Base-by-base conservation (phyloP, 2,888 invertebrate genomes). In the Dorcus hopei region DNA sequence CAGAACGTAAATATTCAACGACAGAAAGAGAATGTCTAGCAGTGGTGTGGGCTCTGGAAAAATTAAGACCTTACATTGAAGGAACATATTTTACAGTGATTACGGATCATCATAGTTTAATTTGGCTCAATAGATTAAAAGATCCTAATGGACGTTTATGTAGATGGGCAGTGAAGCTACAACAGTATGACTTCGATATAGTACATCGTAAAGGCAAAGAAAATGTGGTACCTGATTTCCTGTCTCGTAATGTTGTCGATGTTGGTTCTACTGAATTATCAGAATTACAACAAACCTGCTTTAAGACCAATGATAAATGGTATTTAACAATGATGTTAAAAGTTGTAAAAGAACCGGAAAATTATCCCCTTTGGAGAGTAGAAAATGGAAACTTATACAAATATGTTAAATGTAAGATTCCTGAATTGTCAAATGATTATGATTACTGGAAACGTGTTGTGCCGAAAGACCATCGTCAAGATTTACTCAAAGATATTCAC, bases 191-290 rank as follows among this genome's bases (percentile, higher is more conserved):
- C 38, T 63, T 64, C 40, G 58, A 43, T 1, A 58, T 63, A 9
- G 54, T 57, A 1, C 65, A 65, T 41, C 59, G 65, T 1, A 64
- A 62, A 42, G 65, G 61, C 0, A 62, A 62, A 41, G 61, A 64
- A 2, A 62, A 64, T 49, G 47, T 67, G 0, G 62, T 66, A 41
- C 63, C 65, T 8, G 65, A 67, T 48, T 48, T 61, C 8, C 49
- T 66, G 9, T 66, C 61, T 9, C 60, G 62, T 9, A 33, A 61
- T 0, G 57, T 64, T 4, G 52, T 59, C 1, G 43, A 11, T 2
- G n/a, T 52, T 16, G 51, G n/a, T 2, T 3, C 33, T 38, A n/a
- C 49, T 7, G 11, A 19, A 19, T 19, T 41, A 41, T 41, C 11
- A 41, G n/a, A 11, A 19, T 19, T 19, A 2, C 19, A 19, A 19